Percentiles rank a stretch among this genome's conserved stretches.
Conservation (phyloP, 2,888 invertebrate genomes). For the Hyposoter dolosus region DNA sequence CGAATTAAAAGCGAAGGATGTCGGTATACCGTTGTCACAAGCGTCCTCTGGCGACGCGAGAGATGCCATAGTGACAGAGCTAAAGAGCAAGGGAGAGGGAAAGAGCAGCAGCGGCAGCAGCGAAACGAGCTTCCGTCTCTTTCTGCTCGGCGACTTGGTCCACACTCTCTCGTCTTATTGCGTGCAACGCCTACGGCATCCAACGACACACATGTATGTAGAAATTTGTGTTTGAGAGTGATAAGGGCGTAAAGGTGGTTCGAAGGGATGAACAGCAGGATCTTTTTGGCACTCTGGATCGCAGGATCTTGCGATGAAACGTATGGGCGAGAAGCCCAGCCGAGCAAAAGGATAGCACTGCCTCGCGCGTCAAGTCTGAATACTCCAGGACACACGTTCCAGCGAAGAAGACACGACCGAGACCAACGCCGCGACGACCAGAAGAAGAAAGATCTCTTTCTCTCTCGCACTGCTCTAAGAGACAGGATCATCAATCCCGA, state of each 20-base stretch:
- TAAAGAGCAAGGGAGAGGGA: conserved; percentile 43
- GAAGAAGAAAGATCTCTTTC: conserved; percentile 21
- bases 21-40: conserved; percentile 72
- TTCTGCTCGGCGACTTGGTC: conserved; percentile 18
- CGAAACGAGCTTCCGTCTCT: conserved; percentile 46
- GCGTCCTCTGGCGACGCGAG: conserved; percentile 61
- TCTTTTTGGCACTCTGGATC: neutral
- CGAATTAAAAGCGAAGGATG: conserved; percentile 75
- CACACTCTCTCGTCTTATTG: conserved; percentile 44
- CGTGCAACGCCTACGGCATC: conserved; percentile 56
- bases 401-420: conserved; percentile 3
- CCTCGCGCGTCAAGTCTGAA: conserved; percentile 63
- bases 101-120: conserved; percentile 13
- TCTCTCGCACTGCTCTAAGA: conserved; percentile 43
- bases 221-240: neutral
- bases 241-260: conserved; percentile 14
- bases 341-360: conserved; percentile 51
- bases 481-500: conserved; percentile 73
- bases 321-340: conserved; percentile 58
- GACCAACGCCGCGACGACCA: conserved; percentile 5
- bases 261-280: neutral
- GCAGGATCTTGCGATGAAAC: neutral
- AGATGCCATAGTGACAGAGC: conserved; percentile 53
- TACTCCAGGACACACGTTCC: conserved; percentile 65
- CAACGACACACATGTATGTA: conserved; percentile 28